phyloP scores from a whole-genome alignment of 2,113 vertebrate species.

The Narcine bancroftii region DNA sequence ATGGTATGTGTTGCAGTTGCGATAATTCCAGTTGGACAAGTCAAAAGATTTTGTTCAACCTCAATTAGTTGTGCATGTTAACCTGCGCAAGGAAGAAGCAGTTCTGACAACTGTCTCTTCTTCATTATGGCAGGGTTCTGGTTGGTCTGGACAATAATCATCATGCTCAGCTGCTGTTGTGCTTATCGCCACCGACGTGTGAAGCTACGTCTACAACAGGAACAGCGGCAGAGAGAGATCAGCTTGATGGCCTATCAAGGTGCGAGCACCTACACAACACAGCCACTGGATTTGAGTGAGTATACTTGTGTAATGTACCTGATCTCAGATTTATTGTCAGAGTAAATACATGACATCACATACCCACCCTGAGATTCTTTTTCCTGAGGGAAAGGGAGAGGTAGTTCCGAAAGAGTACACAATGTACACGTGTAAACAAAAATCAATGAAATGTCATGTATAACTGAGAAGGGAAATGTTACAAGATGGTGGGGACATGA shows the following conservation, averaged over 20 bases:
- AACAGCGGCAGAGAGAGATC: conserved; percentile 70
- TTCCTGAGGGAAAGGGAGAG: no score
- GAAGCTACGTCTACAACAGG: conserved; percentile 70
- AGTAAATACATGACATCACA: no score
- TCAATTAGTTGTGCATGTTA: background rate
- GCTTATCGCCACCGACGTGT: conserved; percentile 69
- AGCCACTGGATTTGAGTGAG: conserved; percentile 65
- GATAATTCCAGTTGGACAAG: background rate
- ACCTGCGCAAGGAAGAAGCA: background rate
- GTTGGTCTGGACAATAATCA: conserved; percentile 72
- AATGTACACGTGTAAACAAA: no score
- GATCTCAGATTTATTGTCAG: no score
- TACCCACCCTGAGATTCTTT: no score
- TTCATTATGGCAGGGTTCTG: conserved; percentile 60
- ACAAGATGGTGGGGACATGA: no score
- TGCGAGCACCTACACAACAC: conserved; percentile 60
- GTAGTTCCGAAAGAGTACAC: no score
- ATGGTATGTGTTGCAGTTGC: background rate
- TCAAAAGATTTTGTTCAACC: background rate
- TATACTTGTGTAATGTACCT: no score
- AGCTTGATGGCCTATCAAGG: conserved; percentile 74
- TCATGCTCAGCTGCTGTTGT: conserved; percentile 74
- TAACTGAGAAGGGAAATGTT: no score
- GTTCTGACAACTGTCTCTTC: background rate
- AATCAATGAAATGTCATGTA: no score